A percentile compares a stretch with the other conserved stretches of the same genome.
phyloP scores from a whole-genome alignment of 2,888 invertebrate genomes.

The Rhagonycha lutea region DNA sequence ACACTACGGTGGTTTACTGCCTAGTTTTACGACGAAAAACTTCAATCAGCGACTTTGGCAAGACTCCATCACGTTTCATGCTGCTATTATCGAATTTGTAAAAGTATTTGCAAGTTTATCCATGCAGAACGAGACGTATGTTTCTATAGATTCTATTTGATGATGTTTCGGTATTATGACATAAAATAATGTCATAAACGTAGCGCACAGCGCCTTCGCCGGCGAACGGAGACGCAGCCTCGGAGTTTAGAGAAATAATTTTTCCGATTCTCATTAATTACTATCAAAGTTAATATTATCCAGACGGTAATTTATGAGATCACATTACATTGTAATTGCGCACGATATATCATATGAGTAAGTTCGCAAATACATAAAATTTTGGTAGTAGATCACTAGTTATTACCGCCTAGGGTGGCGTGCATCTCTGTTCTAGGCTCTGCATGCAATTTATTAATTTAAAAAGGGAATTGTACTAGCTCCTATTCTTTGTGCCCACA shows the following conservation, averaged over 20 bases:
- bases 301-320: conserved; percentile 28
- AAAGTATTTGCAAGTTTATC: conserved; percentile 19
- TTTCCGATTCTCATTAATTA: conserved; percentile 15
- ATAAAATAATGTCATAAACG: conserved; percentile 13
- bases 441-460: conserved; percentile 35
- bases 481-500: conserved; percentile 6
- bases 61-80: conserved; percentile 23
- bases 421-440: conserved; percentile 30
- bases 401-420: conserved; percentile 46
- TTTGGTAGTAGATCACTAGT: conserved; percentile 47
- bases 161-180: conserved; percentile 3
- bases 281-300: conserved; percentile 16
- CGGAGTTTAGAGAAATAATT: background rate
- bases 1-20: conserved; percentile 27
- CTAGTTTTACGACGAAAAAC: conserved; percentile 28
- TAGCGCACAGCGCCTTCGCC: too few relatives aligned
- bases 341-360: conserved; percentile 35
- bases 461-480: conserved; percentile 19
- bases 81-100: conserved; percentile 24
- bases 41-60: conserved; percentile 31
- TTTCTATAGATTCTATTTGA: conserved; percentile 17
- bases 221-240: background rate
- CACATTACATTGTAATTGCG: conserved; percentile 34
- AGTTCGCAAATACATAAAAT: conserved; percentile 46
- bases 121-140: conserved; percentile 21